A percentile compares a stretch with the other conserved stretches of the same genome.
Evolutionary conservation across 2,888 invertebrate genomes (phyloP).

Genomic region (Drosophila pegasa): DNA sequence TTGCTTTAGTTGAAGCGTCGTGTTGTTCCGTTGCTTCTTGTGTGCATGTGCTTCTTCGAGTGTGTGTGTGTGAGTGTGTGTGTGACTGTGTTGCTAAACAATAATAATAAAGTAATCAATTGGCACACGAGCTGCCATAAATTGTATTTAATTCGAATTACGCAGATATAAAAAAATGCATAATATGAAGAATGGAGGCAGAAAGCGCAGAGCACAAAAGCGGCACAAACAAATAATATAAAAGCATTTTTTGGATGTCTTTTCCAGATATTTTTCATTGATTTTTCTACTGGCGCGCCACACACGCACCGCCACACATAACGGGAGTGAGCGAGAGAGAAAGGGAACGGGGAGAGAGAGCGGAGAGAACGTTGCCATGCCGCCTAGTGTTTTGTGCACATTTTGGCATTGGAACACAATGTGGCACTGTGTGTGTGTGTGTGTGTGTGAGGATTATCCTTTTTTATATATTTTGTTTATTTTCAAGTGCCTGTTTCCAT

Average conservation of each 20-base stretch:
- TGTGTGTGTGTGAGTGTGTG: constrained; percentile 6
- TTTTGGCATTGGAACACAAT: constrained; percentile 52
- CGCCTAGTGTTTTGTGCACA: constrained; percentile 67
- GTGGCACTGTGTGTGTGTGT: constrained; percentile 11
- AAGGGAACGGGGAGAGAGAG: constrained; percentile 10
- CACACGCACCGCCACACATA: constrained; percentile 46
- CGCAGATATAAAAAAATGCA: constrained; percentile 12
- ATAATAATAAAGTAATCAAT: constrained; percentile 57
- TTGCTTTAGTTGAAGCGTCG: constrained; percentile 29
- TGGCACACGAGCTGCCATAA: constrained; percentile 34
- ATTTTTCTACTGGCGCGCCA: constrained; percentile 75
- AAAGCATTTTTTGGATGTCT: constrained; percentile 54
- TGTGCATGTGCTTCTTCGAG: constrained; percentile 9
- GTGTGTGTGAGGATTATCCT: constrained; percentile 66
- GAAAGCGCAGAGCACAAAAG: constrained; percentile 20
- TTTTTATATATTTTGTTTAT: constrained; percentile 78
- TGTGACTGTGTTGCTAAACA: constrained; percentile 43
- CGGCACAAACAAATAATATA: constrained; percentile 42
- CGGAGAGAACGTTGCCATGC: constrained; percentile 46
- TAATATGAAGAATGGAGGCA: background rate
- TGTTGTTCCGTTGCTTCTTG: constrained; percentile 20
- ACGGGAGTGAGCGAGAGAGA: constrained; percentile 6
- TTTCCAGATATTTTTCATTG: constrained; percentile 80
- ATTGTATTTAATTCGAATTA: constrained; percentile 47
- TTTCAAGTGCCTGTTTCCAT: constrained; percentile 67